Conservation (phyloP, 2,888 invertebrate species). For the Dynastes grantii region DNA sequence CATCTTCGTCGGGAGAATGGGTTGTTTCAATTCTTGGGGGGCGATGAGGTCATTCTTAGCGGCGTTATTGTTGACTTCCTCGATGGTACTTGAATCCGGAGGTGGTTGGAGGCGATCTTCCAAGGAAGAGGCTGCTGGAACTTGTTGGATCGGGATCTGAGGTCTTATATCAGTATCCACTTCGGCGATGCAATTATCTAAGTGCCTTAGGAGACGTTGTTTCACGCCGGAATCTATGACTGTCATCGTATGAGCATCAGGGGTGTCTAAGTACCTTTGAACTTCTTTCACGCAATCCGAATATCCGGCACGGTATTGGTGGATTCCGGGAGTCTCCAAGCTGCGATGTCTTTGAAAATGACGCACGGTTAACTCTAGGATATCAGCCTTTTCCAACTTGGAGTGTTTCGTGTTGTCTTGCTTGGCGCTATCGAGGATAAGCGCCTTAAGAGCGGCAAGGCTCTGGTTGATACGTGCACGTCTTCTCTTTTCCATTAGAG, state of each 20-base stretch:
- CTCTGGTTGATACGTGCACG: constrained; percentile 84
- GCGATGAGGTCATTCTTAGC: constrained; percentile 58
- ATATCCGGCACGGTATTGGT: constrained; percentile 79
- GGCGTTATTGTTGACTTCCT: constrained; percentile 66
- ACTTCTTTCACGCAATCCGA: constrained; percentile 80
- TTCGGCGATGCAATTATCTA: constrained; percentile 77
- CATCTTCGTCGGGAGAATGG: constrained; percentile 71
- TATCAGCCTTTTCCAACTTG: constrained; percentile 90
- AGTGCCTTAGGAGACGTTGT: constrained; percentile 75
- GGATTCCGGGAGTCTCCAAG: constrained; percentile 74
- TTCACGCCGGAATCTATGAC: constrained; percentile 75
- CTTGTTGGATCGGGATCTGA: constrained; percentile 26
- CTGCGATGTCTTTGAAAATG: constrained; percentile 85
- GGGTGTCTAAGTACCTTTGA: constrained; percentile 74
- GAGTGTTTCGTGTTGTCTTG: constrained; percentile 83
- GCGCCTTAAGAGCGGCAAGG: constrained; percentile 80
- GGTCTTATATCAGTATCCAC: constrained; percentile 72
- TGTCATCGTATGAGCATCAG: constrained; percentile 75
- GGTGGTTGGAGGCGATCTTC: constrained; percentile 66
- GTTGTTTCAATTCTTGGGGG: constrained; percentile 41
- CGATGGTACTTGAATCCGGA: constrained; percentile 69
- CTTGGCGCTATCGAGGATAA: constrained; percentile 81
- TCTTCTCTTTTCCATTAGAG: constrained; percentile 84
- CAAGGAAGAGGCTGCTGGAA: constrained; percentile 41
- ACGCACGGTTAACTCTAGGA: constrained; percentile 86